Evolutionary conservation across 2,113 vertebrate genomes (phyloP).

Genomic region (Prionailurus viverrinus): DNA sequence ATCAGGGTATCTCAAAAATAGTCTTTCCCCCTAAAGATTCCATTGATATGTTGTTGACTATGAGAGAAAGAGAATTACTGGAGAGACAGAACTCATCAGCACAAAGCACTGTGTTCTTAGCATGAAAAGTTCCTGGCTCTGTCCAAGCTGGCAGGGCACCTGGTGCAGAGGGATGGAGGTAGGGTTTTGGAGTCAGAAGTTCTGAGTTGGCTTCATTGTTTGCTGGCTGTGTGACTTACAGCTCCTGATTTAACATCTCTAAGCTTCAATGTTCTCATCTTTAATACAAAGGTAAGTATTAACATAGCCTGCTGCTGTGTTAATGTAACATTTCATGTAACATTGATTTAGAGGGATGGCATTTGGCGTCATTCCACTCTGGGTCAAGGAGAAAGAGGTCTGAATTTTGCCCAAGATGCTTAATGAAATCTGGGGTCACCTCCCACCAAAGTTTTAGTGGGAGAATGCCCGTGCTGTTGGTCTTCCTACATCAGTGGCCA

Average conservation of each 20-base stretch:
- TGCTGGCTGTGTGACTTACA: background rate
- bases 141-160: background rate
- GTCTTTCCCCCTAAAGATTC: background rate
- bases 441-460: background rate
- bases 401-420: background rate
- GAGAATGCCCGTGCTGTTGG: rapidly evolving
- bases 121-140: background rate
- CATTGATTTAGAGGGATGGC: too few species aligned
- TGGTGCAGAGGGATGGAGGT: background rate
- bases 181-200: background rate
- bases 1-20: background rate
- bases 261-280: background rate
- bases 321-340: background rate
- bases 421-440: background rate
- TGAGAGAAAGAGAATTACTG: background rate
- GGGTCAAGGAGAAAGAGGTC: background rate
- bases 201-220: background rate
- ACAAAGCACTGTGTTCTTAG: background rate
- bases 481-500: background rate
- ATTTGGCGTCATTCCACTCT: background rate
- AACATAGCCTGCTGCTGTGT: background rate
- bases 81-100: background rate
- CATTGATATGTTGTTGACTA: background rate
- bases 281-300: background rate
- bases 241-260: background rate